Conservation (phyloP, 2,888 invertebrate genomes). For the Anthophora plumipes region DNA sequence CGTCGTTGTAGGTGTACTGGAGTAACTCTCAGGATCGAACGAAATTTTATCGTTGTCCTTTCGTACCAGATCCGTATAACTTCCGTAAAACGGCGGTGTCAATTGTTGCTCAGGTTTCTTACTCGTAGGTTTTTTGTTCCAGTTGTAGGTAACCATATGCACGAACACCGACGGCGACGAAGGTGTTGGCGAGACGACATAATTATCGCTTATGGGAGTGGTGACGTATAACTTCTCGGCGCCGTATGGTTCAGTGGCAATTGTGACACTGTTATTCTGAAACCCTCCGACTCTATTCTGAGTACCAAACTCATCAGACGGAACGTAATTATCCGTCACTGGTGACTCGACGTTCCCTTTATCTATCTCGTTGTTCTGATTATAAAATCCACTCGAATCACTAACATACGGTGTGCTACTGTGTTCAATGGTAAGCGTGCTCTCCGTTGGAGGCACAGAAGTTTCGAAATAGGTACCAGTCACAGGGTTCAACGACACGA, state of each 20-base stretch:
- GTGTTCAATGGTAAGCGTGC: constrained; percentile 84
- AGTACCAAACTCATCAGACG: constrained; percentile 74
- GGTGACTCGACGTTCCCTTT: constrained; percentile 52
- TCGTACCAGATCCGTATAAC: constrained; percentile 22
- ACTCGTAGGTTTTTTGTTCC: constrained; percentile 44
- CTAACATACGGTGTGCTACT: constrained; percentile 83
- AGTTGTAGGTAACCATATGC: constrained; percentile 21
- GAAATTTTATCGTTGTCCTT: neutral
- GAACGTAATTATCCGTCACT: constrained; percentile 80
- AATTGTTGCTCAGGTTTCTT: constrained; percentile 60
- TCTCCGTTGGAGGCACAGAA: constrained; percentile 50
- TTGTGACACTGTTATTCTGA: constrained; percentile 85
- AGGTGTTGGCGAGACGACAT: constrained; percentile 80
- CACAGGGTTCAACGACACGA: constrained; percentile 3
- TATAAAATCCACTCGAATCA: constrained; percentile 51
- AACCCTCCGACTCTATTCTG: constrained; percentile 78
- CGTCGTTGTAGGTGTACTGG: constrained; percentile 13
- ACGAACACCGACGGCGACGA: constrained; percentile 71
- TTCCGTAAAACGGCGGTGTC: constrained; percentile 59
- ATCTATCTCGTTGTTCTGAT: constrained; percentile 66
- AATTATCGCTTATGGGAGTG: constrained; percentile 81
- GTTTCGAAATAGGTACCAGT: constrained; percentile 34
- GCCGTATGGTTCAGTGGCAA: constrained; percentile 84
- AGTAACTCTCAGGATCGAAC: constrained; percentile 8
- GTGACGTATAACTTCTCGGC: constrained; percentile 85